Evolutionary conservation across 2,113 vertebrate species (phyloP).

Genomic region (Speoplatyrhinus poulsoni): DNA sequence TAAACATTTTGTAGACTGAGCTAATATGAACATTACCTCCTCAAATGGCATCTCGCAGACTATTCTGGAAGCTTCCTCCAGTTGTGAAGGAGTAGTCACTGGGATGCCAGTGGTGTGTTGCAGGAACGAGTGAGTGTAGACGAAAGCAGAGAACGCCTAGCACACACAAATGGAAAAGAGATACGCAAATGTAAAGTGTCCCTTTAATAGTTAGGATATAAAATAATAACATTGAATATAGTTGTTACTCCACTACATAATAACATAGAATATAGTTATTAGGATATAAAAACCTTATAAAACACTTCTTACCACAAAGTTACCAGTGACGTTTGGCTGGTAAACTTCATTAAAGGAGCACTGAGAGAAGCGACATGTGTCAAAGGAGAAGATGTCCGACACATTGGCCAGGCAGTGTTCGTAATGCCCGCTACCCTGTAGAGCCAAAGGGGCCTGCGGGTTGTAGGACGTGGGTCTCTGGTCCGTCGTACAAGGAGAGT

Average conservation of each 20-base stretch:
- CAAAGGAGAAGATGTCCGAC: conserved; percentile 69
- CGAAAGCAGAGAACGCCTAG: conserved; percentile 96
- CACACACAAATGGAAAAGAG: conserved; percentile 1
- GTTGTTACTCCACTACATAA: too few species aligned
- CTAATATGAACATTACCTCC: conserved; percentile 65
- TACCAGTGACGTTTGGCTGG: conserved; percentile 73
- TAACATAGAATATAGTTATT: not conserved
- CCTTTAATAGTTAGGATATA: not conserved
- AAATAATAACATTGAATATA: too few species aligned
- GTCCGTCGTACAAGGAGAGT: conserved; percentile 65
- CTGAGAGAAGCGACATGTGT: conserved; percentile 64
- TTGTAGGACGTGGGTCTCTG: conserved; percentile 57
- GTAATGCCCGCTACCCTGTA: conserved; percentile 70
- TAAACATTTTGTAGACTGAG: not conserved
- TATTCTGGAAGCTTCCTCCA: conserved; percentile 64
- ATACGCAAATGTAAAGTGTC: not conserved
- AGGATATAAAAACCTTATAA: not conserved
- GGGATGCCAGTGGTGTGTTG: conserved; percentile 65
- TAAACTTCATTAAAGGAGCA: conserved; percentile 78
- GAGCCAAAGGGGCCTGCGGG: conserved; percentile 26
- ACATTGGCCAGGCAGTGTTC: conserved; percentile 68
- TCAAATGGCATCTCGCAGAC: conserved; percentile 80
- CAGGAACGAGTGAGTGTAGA: conserved; percentile 86
- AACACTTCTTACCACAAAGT: conserved; percentile 67
- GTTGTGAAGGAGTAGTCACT: conserved; percentile 65